Base-by-base conservation (phyloP, 2,888 invertebrate species). In the Drosophila seclusa region DNA sequence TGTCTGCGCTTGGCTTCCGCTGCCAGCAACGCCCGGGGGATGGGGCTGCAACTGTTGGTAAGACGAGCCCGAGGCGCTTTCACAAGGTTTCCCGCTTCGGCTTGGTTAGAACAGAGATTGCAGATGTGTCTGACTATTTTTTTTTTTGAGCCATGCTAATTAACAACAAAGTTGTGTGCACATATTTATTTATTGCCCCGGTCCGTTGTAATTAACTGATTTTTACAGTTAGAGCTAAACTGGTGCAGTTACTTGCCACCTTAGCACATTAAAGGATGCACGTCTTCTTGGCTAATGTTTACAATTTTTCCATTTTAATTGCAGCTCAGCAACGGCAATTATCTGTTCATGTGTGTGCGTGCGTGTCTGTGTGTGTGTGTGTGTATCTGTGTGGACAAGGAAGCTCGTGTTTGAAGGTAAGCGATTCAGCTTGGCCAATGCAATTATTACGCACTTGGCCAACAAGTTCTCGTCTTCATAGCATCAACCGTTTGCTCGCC, bases 261-360 rank as follows among this genome's bases (percentile, higher is more conserved):
- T 70, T 40, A 57, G 11, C 61, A 58, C 64, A 82, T 83, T 80
- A 76, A 82, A 82, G 81, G 81, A 82, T 82, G 77, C 68, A 61
- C 60, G 42, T 63, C 60, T 71, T 67, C 66, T 73, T 42, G 48
- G 61, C 74, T 82, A 82, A 82, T 82, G 81, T 59, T 73, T 80
- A 83, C 77, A 70, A 83, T 82, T 80, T 82, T 82, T 77, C 82
- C 73, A 69, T 77, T 77, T 82, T 82, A 83, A 82, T 82, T 80
- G 68, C 80, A 80, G 80, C 69, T 73, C 80, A 72, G 68, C 75
- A 75, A 73, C 80, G 80, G 80, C 82, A 82, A 75, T 82, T 75
- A 62, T 55, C 65, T 36, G 32, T 63, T 31, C 21, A 21, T 40
- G 29, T 54, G 59, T 18, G n/a, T 49, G 38, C 29, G 34, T 42